Evolutionary conservation across 1,140 invertebrate species (phyloP).

Genomic region (Leptinotarsa undecemlineata): DNA sequence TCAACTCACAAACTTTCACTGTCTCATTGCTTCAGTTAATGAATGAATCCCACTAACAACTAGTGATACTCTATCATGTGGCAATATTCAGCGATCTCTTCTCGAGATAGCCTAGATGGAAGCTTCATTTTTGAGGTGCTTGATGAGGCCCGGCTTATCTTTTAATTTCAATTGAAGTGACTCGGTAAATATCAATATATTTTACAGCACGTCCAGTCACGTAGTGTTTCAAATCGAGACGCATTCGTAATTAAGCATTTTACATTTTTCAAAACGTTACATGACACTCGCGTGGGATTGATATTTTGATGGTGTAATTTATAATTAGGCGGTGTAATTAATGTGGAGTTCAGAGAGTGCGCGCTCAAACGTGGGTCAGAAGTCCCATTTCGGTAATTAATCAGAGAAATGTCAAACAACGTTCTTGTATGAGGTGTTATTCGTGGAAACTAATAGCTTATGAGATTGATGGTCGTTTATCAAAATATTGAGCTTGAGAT

Average conservation of each 20-base stretch:
- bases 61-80: not conserved
- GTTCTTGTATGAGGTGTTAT: too few relatives aligned
- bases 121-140: not conserved
- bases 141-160: slow-evolving; percentile 1
- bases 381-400: too few relatives aligned
- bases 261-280: slow-evolving; percentile 3
- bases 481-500: too few relatives aligned
- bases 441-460: too few relatives aligned
- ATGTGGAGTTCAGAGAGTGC: too few relatives aligned
- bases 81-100: slow-evolving; percentile 2
- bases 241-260: slow-evolving; percentile 2
- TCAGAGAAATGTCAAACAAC: too few relatives aligned
- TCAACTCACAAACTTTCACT: not conserved
- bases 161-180: slow-evolving; percentile 1
- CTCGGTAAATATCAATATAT: slow-evolving; percentile 3
- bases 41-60: not conserved
- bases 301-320: slow-evolving; percentile 1
- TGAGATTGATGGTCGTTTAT: too few relatives aligned
- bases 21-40: not conserved
- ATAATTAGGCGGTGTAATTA: not conserved
- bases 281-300: not conserved
- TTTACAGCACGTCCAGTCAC: not conserved
- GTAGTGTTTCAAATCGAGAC: slow-evolving; percentile 2
- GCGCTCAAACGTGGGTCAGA: too few relatives aligned
- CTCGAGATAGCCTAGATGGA: not conserved